Conservation (phyloP, 2,888 invertebrate genomes). For the Chrysomela aeneicollis region DNA sequence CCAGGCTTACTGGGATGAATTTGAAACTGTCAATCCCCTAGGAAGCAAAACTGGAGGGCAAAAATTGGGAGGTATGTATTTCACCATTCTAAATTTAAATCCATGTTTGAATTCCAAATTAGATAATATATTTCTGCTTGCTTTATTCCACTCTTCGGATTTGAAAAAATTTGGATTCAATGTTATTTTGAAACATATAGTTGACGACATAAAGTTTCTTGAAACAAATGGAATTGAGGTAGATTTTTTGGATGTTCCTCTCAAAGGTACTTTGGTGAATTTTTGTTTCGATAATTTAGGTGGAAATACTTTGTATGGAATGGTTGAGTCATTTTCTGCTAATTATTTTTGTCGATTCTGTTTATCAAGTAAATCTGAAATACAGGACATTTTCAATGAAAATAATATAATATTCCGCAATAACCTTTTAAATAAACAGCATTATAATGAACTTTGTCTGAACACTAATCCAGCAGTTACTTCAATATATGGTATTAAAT, state of each 20-base stretch:
- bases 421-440: not conserved
- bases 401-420: not conserved
- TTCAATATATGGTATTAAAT: constrained; percentile 10
- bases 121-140: not conserved
- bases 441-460: constrained; percentile 1
- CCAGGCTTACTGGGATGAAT: constrained; percentile 2
- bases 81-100: not conserved
- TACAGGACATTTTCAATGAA: not conserved
- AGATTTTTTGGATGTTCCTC: not conserved
- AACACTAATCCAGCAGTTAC: constrained; percentile 1
- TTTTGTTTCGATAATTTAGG: constrained; percentile 12
- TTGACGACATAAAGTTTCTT: constrained; percentile 2
- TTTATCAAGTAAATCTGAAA: not conserved
- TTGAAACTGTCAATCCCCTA: constrained; percentile 3
- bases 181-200: not conserved
- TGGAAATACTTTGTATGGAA: constrained; percentile 4
- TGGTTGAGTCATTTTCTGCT: not conserved
- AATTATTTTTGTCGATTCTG: constrained; percentile 8
- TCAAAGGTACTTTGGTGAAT: constrained; percentile 14
- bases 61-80: constrained; percentile 12
- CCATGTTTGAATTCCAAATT: constrained; percentile 9
- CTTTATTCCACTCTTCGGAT: constrained; percentile 9
- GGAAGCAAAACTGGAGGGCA: constrained; percentile 14
- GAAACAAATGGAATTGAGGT: constrained; percentile 3
- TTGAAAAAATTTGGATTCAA: constrained; percentile 5